Conservation (phyloP, 2,888 invertebrate genomes). For the Yponomeuta cagnagella region DNA sequence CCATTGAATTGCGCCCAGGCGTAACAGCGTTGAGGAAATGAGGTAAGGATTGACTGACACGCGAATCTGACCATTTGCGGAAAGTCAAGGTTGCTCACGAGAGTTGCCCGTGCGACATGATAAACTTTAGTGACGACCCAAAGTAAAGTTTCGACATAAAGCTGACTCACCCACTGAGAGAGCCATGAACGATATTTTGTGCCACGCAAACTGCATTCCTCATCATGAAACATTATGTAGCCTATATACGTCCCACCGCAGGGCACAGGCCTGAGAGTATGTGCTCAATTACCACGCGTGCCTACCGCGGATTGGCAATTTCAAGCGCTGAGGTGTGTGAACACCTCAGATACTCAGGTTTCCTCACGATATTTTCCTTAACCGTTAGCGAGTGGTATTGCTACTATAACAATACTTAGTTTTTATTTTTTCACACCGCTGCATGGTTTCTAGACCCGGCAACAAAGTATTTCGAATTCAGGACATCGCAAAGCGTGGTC, state of each 20-base stretch:
- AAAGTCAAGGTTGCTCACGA: slow-evolving; percentile 19
- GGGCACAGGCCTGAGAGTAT: no score
- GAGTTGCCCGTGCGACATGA: background rate
- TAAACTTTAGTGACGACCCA: background rate
- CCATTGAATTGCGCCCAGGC: no score
- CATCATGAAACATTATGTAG: background rate
- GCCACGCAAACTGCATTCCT: background rate
- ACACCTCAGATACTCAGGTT: no score
- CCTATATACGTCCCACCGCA: no score
- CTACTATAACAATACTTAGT: no score
- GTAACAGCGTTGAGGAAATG: background rate
- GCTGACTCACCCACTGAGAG: background rate
- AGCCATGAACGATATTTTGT: background rate
- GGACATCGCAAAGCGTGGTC: background rate
- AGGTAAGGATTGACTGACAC: background rate
- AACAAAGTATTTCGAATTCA: background rate
- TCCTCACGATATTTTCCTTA: no score
- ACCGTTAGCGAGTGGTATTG: no score
- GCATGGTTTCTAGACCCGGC: background rate
- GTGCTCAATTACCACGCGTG: no score
- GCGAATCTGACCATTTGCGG: background rate
- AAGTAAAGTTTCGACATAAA: slow-evolving; percentile 1
- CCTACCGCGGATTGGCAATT: no score
- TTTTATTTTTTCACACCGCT: background rate
- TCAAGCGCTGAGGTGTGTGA: no score